These are phyloP conservation scores for Remorina albescens DNA, from an alignment of 2,797 vertebrate species.

Conservation along the genomic window DNA sequence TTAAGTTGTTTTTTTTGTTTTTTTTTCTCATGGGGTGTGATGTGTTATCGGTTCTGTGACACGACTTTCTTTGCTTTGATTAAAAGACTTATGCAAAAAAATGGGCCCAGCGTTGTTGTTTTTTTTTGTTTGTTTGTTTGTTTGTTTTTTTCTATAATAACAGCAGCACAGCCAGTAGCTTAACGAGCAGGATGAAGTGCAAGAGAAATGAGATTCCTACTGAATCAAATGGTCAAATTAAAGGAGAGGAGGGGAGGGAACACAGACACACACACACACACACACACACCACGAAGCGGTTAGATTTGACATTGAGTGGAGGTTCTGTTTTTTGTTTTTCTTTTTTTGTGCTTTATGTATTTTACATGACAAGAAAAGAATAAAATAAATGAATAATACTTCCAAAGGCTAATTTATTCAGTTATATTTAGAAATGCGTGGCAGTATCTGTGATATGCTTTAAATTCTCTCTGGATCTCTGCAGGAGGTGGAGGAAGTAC, in stretches of 20 bases:
- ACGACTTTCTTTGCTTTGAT: conserved; percentile 69
- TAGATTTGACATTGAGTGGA: too few relatives aligned
- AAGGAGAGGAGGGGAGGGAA: conserved; percentile 28
- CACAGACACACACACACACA: not conserved
- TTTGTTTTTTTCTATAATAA: conserved; percentile 48
- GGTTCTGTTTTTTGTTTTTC: conserved; percentile 7
- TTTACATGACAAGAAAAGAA: not conserved
- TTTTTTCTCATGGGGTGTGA: conserved; percentile 46
- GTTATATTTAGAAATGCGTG: not conserved
- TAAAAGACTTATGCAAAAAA: conserved; percentile 76
- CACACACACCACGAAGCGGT: not conserved
- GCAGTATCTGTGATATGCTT: not conserved
- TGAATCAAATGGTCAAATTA: conserved; percentile 46
- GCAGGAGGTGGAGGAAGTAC: not conserved
- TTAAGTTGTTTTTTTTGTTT: conserved; percentile 20
- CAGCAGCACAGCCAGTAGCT: conserved; percentile 24
- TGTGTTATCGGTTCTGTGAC: conserved; percentile 71
- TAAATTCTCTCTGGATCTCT: not conserved
- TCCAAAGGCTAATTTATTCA: conserved; percentile 7
- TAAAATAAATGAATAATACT: not conserved
- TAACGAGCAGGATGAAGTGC: conserved; percentile 33
- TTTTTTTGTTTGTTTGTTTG: too few relatives aligned
- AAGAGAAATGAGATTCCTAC: conserved; percentile 33
- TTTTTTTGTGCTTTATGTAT: not conserved
- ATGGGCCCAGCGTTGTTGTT: conserved; percentile 9